Base-by-base conservation (phyloP, 2,888 invertebrate genomes). In the Oscheius sp. region DNA sequence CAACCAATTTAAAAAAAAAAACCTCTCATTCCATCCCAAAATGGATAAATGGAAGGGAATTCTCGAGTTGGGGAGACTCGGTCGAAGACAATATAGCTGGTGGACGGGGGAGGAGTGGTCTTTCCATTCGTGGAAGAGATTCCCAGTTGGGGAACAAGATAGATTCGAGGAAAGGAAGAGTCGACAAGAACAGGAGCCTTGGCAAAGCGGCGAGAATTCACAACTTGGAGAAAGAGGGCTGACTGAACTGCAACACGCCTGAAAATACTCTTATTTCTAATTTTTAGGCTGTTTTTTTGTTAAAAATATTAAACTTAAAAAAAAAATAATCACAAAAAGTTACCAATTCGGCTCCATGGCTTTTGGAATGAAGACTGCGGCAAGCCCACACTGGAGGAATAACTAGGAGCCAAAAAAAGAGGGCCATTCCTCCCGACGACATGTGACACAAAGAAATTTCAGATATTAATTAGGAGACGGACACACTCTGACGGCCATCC, bases 121-220 rank as follows among this genome's bases (percentile, higher is more conserved):
- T n/a, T 23, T 33, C 71, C 71, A 71, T 25, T 48, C 31, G n/a
- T 64, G 17, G 0, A 15, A 8, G 2, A 15, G 17, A 1, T 8
- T 23, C 31, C 33, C 34, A 31, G n/a, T 37, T 55, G 15, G 12
- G 4, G 39, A 15, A 37, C 75, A 75, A 12, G 57, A 33, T 17
- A 75, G 53, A 67, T 71, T 67, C 23, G 57, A 25, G 0, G 72
- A 57, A n/a, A 75, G 52, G 6, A 72, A 69, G 23, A 73, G 45
- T 37, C 73, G 78, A 42, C 71, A 73, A 4, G 75, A 72, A 27
- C 74, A 71, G 17, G 39, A 17, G n/a, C 71, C 71, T 27, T 68
- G 58, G 50, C 78, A 78, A 31, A 77, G 61, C 0, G 73, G 66
- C 6, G 75, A 71, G 42, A 71, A 79, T 68, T 79, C 76, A 70